These are phyloP conservation scores for Myopa tessellatipennis DNA, from an alignment of 2,888 invertebrate genomes.

Conservation along the genomic window DNA sequence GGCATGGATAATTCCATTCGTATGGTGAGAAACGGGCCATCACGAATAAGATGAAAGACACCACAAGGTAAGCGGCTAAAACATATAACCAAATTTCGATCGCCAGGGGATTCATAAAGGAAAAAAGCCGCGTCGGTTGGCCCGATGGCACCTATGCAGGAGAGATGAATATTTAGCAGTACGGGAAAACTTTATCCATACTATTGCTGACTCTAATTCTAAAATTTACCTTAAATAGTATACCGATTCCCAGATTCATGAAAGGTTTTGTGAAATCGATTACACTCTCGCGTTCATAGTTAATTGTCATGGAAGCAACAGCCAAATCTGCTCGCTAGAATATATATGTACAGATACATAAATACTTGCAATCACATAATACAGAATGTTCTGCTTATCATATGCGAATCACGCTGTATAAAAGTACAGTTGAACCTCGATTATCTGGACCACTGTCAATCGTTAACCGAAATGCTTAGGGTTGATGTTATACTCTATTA, in stretches of 20 bases:
- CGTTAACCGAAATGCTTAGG: no score
- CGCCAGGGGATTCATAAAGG: constrained; percentile 95
- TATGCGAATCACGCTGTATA: no score
- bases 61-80: constrained; percentile 91
- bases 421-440: no score
- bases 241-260: constrained; percentile 97
- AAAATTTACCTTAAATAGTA: constrained; percentile 85
- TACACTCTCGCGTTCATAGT: constrained; percentile 88
- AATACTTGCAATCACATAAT: no score
- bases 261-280: constrained; percentile 99
- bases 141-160: constrained; percentile 83
- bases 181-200: neutral
- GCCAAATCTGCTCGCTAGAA: constrained; percentile 92
- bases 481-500: no score
- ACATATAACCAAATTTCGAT: constrained; percentile 98
- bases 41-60: constrained; percentile 93
- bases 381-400: no score
- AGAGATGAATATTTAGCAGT: neutral
- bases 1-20: constrained; percentile 90
- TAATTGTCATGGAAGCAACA: constrained; percentile 97
- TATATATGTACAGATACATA: neutral
- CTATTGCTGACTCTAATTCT: neutral
- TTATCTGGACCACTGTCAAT: no score
- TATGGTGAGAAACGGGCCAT: constrained; percentile 97
- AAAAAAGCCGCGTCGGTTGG: constrained; percentile 89